Base-by-base conservation (phyloP, 2,888 invertebrate genomes). In the Acanthosoma haemorrhoidale region DNA sequence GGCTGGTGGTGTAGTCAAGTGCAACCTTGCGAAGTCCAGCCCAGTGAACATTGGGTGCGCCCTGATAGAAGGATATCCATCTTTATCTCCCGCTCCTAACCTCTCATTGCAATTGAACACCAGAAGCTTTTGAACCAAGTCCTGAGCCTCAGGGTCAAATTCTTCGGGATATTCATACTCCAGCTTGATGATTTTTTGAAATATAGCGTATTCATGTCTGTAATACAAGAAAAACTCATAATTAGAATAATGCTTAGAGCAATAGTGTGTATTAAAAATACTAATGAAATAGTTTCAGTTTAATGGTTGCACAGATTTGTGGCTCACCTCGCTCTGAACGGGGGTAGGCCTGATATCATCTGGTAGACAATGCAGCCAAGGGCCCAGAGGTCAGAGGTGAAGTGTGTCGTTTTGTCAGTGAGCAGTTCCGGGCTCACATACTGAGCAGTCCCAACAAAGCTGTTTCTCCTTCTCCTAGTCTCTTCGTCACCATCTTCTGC, bases 401-500 rank as follows among this genome's bases (percentile, higher is more conserved):
- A 87, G 67, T 89, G 87, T 2, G 87, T 87, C 38, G 79, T 78
- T 72, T 89, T 87, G 78, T 91, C 89, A 72, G 88, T 90, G 64
- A 99, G 83, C 73, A 98, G 86, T 82, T 99, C 99, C 2, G 99
- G 99, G 70, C 96, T 96, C 0, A 99, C 96, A 81, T 98, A 99
- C 80, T 98, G 97, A 2, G 99, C 97, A 11, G 98, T 99, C 63
- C 99, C 99, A 13, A 98, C 98, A 81, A 99, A 98, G 80, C 92
- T 93, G 77, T 89, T 89, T 76, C 86, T 86, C 71, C 92, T 84
- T 75, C 84, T 82, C 69, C 84, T 82, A 70, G 82, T 81, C 75
- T 69, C 64, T 77, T 77, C 71, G 75, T 80, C 58, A 11, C 68
- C 71, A 18, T 43, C 51, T 13, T 39, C 57, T 9, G n/a, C 21